A percentile compares a stretch with the other conserved stretches of the same genome.
Conservation (phyloP, 2,113 vertebrate genomes). For the Triplophysa siluroides region DNA sequence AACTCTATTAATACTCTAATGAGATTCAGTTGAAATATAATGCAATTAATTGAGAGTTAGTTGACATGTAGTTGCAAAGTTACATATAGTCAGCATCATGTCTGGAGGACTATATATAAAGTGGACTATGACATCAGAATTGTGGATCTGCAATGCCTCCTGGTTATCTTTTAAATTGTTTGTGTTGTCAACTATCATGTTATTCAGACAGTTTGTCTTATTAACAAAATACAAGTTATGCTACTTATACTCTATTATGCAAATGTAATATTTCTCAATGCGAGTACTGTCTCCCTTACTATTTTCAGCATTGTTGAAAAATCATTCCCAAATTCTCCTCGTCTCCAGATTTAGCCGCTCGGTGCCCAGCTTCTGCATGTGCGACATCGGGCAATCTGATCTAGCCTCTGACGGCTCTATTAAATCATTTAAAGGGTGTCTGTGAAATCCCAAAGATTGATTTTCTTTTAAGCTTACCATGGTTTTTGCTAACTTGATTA, state of each 20-base stretch:
- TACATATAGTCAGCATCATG: no score
- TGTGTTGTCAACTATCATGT: not conserved
- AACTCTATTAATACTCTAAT: no score
- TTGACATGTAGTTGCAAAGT: no score
- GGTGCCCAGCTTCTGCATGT: not conserved
- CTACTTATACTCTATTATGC: constrained; percentile 31
- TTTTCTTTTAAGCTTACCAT: constrained; percentile 52
- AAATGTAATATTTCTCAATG: constrained; percentile 3
- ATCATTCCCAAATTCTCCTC: constrained; percentile 30
- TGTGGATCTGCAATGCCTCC: not conserved
- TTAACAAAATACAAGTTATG: constrained; percentile 22
- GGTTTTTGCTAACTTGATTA: constrained; percentile 55
- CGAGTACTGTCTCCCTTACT: not conserved
- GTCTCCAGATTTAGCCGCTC: constrained; percentile 30
- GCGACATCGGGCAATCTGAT: constrained; percentile 37
- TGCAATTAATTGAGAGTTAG: no score
- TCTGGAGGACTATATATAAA: no score
- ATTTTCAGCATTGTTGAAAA: constrained; percentile 4
- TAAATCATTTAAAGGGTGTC: constrained; percentile 53
- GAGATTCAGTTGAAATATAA: no score
- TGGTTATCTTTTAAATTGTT: not conserved
- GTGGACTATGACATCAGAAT: not conserved
- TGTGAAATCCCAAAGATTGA: constrained; percentile 54
- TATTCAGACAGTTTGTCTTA: not conserved
- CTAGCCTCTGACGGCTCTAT: constrained; percentile 44